A percentile compares a stretch with the other conserved stretches of the same genome.
Conservation (phyloP, 2,797 vertebrate species). For the Accipiter badius region DNA sequence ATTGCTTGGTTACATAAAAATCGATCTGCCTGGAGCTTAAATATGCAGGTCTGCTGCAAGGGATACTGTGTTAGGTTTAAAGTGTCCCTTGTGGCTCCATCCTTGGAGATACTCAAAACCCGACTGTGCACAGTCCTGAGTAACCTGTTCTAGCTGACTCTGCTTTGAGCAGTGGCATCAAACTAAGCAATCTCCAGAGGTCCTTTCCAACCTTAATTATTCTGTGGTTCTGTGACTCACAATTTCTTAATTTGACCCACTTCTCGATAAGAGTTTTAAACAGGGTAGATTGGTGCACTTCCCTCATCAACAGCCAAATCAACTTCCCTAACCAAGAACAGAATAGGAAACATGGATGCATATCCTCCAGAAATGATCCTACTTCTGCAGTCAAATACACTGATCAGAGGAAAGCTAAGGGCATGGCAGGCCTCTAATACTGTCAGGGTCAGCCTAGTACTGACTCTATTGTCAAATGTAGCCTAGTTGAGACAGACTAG, state of each 20-base stretch:
- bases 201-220: not conserved
- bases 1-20: slow-evolving; percentile 1
- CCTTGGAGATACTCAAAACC: not conserved
- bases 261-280: not conserved
- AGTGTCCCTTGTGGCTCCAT: not conserved
- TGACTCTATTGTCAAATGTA: not conserved
- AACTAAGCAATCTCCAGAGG: not conserved
- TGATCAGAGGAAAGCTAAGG: not conserved
- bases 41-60: slow-evolving; percentile 3
- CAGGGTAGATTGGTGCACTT: not conserved
- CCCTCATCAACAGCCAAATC: not conserved
- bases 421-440: not conserved
- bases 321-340: not conserved
- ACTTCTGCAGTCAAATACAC: not conserved
- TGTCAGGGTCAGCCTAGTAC: not conserved
- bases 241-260: not conserved
- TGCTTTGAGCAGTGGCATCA: not conserved
- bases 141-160: not conserved
- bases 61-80: not conserved
- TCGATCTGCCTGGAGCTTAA: slow-evolving; percentile 18
- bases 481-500: not conserved
- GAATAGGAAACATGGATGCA: not conserved
- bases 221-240: not conserved
- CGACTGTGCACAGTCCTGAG: not conserved
- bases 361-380: not conserved